Evolutionary conservation across 2,888 invertebrate species (phyloP).

Genomic region (Chaitophorus viminalis): DNA sequence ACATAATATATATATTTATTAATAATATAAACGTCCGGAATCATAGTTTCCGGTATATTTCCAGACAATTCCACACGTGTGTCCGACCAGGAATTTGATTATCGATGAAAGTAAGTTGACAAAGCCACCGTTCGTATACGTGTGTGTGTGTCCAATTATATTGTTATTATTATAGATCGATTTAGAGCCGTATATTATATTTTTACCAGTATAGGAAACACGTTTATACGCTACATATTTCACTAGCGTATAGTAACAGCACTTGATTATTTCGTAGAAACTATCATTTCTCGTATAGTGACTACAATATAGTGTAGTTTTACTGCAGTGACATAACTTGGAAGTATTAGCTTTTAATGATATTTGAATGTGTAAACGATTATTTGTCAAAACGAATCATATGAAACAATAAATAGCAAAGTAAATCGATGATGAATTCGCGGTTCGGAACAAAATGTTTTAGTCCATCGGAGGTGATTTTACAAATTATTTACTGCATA

Average conservation of each 20-base stretch:
- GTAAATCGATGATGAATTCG: no score
- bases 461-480: no score
- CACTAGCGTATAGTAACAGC: neutral
- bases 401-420: no score
- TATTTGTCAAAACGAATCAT: no score
- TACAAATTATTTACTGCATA: no score
- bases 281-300: neutral
- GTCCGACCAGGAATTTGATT: neutral
- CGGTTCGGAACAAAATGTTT: no score
- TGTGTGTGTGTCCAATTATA: slow-evolving; percentile 1
- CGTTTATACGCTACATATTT: neutral
- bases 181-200: neutral
- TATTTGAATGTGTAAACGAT: no score
- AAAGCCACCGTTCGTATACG: neutral
- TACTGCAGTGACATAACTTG: no score
- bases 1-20: neutral
- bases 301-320: neutral
- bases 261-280: neutral
- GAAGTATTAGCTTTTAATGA: no score
- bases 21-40: slow-evolving; percentile 6
- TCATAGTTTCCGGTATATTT: slow-evolving; percentile 38
- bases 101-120: slow-evolving; percentile 4
- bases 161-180: slow-evolving; percentile 7
- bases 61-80: neutral
- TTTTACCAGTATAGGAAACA: neutral